A percentile compares a stretch with the other conserved stretches of the same genome.
These are phyloP conservation scores for Crocidura indochinensis DNA, from an alignment of 2,797 vertebrate genomes.

Conservation along the genomic window DNA sequence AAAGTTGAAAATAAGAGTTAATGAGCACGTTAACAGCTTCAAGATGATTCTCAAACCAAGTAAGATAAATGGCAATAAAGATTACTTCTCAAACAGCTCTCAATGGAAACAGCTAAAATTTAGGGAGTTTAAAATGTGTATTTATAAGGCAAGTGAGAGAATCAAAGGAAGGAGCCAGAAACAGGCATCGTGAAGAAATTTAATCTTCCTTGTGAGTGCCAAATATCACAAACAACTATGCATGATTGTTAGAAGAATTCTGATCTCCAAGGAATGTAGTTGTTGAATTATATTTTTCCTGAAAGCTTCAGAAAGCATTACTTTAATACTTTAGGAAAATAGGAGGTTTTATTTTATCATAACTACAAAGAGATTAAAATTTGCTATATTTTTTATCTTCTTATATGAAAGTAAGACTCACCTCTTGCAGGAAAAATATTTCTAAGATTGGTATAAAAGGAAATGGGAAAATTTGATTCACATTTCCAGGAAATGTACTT, in stretches of 20 bases:
- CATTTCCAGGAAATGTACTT: neutral
- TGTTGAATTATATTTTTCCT: slow-evolving; percentile 26
- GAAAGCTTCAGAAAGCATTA: slow-evolving; percentile 46
- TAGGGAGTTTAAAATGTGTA: slow-evolving; percentile 51
- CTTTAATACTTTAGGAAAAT: slow-evolving; percentile 48
- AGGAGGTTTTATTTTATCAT: slow-evolving; percentile 10
- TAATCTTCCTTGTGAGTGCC: slow-evolving; percentile 21
- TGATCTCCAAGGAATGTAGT: slow-evolving; percentile 15
- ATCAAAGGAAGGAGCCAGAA: slow-evolving; percentile 38
- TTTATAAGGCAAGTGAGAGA: slow-evolving; percentile 56
- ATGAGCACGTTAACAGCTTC: slow-evolving; percentile 36
- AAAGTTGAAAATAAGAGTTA: slow-evolving; percentile 1
- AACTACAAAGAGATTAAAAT: slow-evolving; percentile 49
- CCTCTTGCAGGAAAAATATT: neutral
- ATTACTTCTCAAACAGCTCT: slow-evolving; percentile 63
- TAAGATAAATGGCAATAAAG: slow-evolving; percentile 57
- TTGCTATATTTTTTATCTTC: slow-evolving; percentile 9
- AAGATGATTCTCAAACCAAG: slow-evolving; percentile 56
- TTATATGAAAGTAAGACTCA: neutral
- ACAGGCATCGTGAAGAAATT: slow-evolving; percentile 57
- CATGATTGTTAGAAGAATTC: neutral
- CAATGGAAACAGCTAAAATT: slow-evolving; percentile 63
- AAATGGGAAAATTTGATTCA: neutral
- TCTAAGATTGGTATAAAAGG: neutral
- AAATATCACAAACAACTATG: neutral